Evolutionary conservation across 2,888 invertebrate genomes (phyloP).

Genomic region (Onchidella celtica): DNA sequence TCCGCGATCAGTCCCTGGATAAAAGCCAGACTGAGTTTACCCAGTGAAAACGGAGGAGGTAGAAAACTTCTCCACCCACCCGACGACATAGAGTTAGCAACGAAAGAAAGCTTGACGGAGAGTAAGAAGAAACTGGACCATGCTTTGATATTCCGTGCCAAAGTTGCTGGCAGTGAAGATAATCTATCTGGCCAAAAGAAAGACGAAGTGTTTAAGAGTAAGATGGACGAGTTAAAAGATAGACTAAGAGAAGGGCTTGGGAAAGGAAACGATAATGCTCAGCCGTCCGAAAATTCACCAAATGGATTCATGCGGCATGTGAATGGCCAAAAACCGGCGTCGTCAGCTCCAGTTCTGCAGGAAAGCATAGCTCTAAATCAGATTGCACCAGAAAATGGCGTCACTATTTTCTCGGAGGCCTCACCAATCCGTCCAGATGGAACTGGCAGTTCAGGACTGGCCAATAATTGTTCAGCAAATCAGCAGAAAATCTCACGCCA

Average conservation of each 20-base stretch:
- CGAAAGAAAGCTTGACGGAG: constrained; percentile 35
- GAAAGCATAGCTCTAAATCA: not conserved
- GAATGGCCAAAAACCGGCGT: not conserved
- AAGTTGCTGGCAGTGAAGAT: constrained; percentile 2
- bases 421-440: not conserved
- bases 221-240: not conserved
- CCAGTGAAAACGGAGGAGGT: not conserved
- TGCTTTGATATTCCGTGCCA: not conserved
- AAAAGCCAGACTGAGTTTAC: constrained; percentile 49
- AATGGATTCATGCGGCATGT: not conserved
- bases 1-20: constrained; percentile 45
- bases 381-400: not conserved
- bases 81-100: not conserved
- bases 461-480: not conserved
- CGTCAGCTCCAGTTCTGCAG: not conserved
- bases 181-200: not conserved
- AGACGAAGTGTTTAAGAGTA: not conserved
- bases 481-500: not conserved
- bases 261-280: not conserved
- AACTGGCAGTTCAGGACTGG: not conserved
- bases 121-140: constrained; percentile 36
- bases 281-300: not conserved
- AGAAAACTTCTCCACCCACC: not conserved
- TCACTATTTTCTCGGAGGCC: too few species aligned
- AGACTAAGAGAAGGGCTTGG: not conserved